Conservation (phyloP, 2,888 invertebrate genomes). For the Halictus quadricinctus region DNA sequence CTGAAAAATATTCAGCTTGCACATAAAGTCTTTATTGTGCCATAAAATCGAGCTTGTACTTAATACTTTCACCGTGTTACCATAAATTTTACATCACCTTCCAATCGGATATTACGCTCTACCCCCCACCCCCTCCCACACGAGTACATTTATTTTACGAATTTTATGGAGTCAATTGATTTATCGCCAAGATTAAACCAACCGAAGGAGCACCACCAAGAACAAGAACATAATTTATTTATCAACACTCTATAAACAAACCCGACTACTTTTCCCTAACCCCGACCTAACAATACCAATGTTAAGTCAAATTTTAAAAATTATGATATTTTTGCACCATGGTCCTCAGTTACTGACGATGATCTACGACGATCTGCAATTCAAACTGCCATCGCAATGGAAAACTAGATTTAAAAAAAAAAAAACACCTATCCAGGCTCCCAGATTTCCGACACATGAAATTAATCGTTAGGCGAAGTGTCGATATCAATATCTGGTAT, state of each 20-base stretch:
- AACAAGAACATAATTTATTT: background rate
- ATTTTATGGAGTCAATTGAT: constrained; percentile 3
- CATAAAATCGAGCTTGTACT: constrained; percentile 7
- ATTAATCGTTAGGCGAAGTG: background rate
- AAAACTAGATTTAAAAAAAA: background rate
- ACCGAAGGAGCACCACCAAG: background rate
- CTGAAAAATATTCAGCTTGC: background rate
- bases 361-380: background rate
- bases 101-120: background rate
- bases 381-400: background rate
- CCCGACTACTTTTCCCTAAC: background rate
- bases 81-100: constrained; percentile 7
- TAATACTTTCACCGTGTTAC: background rate
- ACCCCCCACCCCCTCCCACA: background rate
- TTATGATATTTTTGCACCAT: too few species aligned
- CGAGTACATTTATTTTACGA: background rate
- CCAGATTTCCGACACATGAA: background rate
- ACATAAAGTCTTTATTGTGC: background rate
- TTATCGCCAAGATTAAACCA: background rate
- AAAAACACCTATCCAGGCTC: background rate
- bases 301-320: too few species aligned
- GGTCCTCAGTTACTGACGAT: too few species aligned
- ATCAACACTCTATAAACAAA: background rate
- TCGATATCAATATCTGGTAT: background rate
- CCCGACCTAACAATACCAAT: too few species aligned